Conservation (phyloP, 2,888 invertebrate genomes). For the Calephelis perditalis region DNA sequence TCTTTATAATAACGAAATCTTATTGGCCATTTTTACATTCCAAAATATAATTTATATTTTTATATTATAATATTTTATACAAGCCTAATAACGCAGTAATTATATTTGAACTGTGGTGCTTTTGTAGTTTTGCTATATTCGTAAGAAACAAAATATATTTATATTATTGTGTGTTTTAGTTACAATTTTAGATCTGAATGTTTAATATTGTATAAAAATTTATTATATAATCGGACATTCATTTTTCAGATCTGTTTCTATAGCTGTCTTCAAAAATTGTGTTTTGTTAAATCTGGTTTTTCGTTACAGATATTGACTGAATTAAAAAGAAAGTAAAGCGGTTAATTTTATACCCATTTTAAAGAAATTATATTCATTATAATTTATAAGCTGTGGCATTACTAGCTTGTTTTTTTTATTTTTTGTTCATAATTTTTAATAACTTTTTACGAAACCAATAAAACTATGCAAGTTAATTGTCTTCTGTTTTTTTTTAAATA, state of each 20-base stretch:
- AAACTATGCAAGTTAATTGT: too few relatives aligned
- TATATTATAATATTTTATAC: constrained; percentile 13
- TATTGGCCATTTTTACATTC: constrained; percentile 21
- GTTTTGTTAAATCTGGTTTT: constrained; percentile 39
- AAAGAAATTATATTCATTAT: too few relatives aligned
- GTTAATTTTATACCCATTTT: too few relatives aligned
- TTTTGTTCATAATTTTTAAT: too few relatives aligned
- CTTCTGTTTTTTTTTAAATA: not conserved
- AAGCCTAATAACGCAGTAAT: constrained; percentile 8
- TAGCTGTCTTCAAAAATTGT: not conserved
- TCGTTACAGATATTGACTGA: not conserved
- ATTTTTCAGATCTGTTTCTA: constrained; percentile 12
- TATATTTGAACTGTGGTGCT: constrained; percentile 24
- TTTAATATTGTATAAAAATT: constrained; percentile 14
- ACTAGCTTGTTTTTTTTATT: too few relatives aligned
- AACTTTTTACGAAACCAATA: too few relatives aligned
- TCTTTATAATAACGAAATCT: too few relatives aligned
- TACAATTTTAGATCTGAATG: constrained; percentile 26
- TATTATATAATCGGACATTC: constrained; percentile 2
- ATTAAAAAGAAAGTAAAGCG: too few relatives aligned
- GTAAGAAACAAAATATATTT: constrained; percentile 3
- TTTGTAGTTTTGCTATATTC: constrained; percentile 18
- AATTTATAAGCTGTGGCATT: too few relatives aligned
- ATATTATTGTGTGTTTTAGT: constrained; percentile 12
- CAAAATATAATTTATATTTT: constrained; percentile 22